A percentile compares a stretch with the other conserved stretches of the same genome.
Evolutionary conservation across 2,797 vertebrate genomes (phyloP).

Genomic region (Catamblyrhynchus diadema): DNA sequence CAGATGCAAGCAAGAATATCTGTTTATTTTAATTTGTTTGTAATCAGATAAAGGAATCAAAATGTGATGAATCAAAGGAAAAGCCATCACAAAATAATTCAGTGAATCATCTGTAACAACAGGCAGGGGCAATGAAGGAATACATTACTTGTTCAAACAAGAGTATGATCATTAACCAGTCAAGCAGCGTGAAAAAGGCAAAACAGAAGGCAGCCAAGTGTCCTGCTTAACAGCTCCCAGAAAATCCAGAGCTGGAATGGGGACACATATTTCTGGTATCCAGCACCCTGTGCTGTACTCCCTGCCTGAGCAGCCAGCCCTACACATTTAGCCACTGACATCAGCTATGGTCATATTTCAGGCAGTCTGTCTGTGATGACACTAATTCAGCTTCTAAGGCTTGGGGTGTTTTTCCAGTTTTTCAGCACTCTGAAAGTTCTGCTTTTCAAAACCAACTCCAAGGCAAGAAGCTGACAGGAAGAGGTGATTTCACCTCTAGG

Average conservation of each 20-base stretch:
- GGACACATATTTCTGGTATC: not conserved
- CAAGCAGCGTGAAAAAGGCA: not conserved
- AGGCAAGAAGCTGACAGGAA: not conserved
- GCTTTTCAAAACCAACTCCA: not conserved
- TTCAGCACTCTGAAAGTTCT: not conserved
- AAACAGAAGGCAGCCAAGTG: not conserved
- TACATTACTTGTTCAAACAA: not conserved
- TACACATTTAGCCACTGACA: not conserved
- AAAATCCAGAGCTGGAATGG: not conserved
- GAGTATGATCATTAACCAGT: not conserved
- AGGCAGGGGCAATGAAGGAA: not conserved
- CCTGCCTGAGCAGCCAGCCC: not conserved
- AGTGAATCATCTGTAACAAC: not conserved
- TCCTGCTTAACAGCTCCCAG: not conserved
- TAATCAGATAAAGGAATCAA: conserved; percentile 6
- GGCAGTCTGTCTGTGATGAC: not conserved
- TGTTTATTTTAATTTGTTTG: conserved; percentile 13
- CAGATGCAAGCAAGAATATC: not conserved
- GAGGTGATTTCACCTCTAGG: not conserved
- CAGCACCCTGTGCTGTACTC: not conserved
- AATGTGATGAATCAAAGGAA: not conserved
- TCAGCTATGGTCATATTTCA: not conserved
- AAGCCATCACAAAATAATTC: not conserved
- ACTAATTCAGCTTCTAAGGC: not conserved
- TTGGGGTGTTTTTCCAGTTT: not conserved